Base-by-base conservation (phyloP, 1,140 invertebrate genomes). In the Hycleus phaleratus region DNA sequence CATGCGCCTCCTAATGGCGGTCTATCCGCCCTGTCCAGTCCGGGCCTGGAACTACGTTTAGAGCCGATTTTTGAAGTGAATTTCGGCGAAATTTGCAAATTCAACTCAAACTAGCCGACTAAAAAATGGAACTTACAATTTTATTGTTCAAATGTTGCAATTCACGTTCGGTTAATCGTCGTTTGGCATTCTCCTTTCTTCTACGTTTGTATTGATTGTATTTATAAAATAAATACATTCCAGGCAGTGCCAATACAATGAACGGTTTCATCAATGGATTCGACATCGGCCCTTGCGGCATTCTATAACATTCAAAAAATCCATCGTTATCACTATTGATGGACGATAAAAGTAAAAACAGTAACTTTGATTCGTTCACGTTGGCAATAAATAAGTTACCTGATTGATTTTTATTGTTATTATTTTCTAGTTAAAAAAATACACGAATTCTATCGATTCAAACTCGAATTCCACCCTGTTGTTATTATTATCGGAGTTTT, bases 161-260 rank as follows among this genome's bases (percentile, higher is more conserved):
- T 74, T 92, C 90, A 56, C 86, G 81, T 74, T 92, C 90, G 45
- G 90, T 91, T 62, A 91, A 84, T 63, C 87, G 84, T 63, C 87
- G 78, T 60, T 85, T 80, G 44, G 86, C 85, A 66, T 87, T 83
- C 74, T 92, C 88, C 70, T 87, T 85, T 74, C 90, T 86, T 72
- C 90, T 87, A 55, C 87, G 78, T 63, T 88, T 85, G 74, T 89
- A 91, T 75, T 91, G 87, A 74, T 86, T 90, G 78, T 91, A 91
- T 75, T 92, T 92, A 77, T 91, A 90, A 75, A 91, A 87, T 61
- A 93, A 80, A 75, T 91, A 93, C 89, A 91, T 92, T 59, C 89
- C 88, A 58, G 88, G 88, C 63, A 90, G 74, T 2, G 88, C 89
- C 48, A 92, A 75, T 66, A 89, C 87, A 65, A 88, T 86, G 68